Evolutionary conservation across 2,888 invertebrate genomes (phyloP), one percentile per base, ranked within the genome.

Genomic region (Choreutis nemorana): DNA sequence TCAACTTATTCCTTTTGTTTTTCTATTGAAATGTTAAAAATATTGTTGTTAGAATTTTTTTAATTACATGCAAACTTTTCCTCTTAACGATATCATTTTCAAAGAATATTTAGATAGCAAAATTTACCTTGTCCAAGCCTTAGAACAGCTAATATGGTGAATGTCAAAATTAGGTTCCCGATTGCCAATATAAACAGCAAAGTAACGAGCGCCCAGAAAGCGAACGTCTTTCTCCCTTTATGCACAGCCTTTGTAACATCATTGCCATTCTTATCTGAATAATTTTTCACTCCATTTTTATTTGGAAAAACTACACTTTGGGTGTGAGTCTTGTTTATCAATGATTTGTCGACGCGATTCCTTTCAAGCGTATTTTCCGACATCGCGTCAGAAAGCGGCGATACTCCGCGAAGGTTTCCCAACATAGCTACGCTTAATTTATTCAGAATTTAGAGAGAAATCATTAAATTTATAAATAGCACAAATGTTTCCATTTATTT

Each of bases 91-190:
- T n/a, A n/a, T n/a, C n/a, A n/a, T n/a, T n/a, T n/a, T n/a, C n/a
- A n/a, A n/a, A n/a, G n/a, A 20, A 21, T 13, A 11, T 20, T 21
- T 1, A 11, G 14, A 12, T n/a, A n/a, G 21, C 13, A 30, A 21
- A 22, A 31, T 28, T 45, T 55, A 79, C 80, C 78, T 55, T 86
- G 86, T 0, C 91, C 91, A 33, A 94, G 80, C 33, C 89, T 79
- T 23, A 94, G 59, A 0, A 94, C 92, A 4, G 89, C 87, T 32
- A 93, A 81, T 29, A 94, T 90, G 0, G 89, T 88, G 22, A 92
- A 81, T 0, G 92, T 94, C 2, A 94, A 66, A 21, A 91, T 70
- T 28, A 93, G 78, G 70, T 94, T 93, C 7, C 90, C 91, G 23
- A 91, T 80, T 0, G 90, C 90, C 11, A 94, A 62, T 4, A 90